Base-by-base conservation (phyloP, 1,140 invertebrate species). In the Trachelipus rathkii region DNA sequence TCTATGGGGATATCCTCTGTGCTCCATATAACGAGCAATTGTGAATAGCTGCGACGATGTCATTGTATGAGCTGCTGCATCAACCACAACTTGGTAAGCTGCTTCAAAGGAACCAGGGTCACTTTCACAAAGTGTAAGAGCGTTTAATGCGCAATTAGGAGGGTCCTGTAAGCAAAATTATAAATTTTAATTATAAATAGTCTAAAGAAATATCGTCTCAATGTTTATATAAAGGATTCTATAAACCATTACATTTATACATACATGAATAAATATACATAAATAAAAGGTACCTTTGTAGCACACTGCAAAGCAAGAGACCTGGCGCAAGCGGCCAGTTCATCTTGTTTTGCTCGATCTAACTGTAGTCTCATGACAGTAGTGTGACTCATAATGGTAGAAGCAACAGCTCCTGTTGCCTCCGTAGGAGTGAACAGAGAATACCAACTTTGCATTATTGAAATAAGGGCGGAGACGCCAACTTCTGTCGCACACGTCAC, bases 361-460 rank as follows among this genome's bases (percentile, higher is more conserved):
- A 93, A 85, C 77, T 90, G 91, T 10, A 93, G 86, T 71, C 92
- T 86, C 82, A 93, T 89, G 70, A 92, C 90, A 0, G 92, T 93
- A 11, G 89, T 89, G 82, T 92, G 91, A 13, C 91, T 91, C 92
- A 94, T 93, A 77, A 93, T 91, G 13, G 91, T 92, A 7, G 91
- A 91, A 2, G 92, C 92, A 44, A 94, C 92, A 0, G 91, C 90
- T 33, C 91, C 92, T 60, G 92, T 92, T 15, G 92, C 92, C 85
- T 95, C 93, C 23, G 91, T 92, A 1, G 93, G 92, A 44, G 92
- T 93, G 84, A 94, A 94, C 60, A 93, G 86, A 82, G 91, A 89
- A 84, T 91, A 92, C 93, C 93, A 95, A 83, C 91, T 93, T 84
- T 92, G 89, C 90, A 95, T 92, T 75, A 95, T 91, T 15, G 91